Evolutionary conservation across 2,113 vertebrate genomes (phyloP).

Genomic region (Cebidichthys violaceus): DNA sequence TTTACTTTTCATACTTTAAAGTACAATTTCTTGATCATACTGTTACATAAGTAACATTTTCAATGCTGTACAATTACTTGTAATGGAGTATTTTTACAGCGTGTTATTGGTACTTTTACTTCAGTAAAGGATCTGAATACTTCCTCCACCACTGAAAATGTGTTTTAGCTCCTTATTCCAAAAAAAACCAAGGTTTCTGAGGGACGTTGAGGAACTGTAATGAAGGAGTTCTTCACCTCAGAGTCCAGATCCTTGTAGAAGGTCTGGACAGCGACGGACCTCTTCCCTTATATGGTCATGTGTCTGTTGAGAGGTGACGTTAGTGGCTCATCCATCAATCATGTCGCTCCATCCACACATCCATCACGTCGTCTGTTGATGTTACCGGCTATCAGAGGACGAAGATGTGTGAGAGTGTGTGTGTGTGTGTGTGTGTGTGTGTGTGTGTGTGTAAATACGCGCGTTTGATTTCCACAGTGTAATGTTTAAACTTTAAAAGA

Average conservation of each 20-base stretch:
- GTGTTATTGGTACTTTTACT: neutral
- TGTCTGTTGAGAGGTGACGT: conserved; percentile 32
- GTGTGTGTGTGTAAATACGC: conserved; percentile 38
- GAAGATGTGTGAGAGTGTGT: too few relatives aligned
- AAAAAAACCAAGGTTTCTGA: conserved; percentile 32
- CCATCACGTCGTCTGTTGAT: conserved; percentile 46
- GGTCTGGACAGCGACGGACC: neutral
- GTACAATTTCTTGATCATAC: neutral
- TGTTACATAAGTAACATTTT: neutral
- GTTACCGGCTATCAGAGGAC: conserved; percentile 12
- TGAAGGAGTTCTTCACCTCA: conserved; percentile 28
- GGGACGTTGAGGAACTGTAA: conserved; percentile 28
- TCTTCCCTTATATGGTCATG: conserved; percentile 47
- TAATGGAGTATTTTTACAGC: neutral
- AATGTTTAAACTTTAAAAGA: conserved; percentile 30
- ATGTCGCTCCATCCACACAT: conserved; percentile 48
- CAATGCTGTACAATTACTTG: neutral
- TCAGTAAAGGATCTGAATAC: neutral
- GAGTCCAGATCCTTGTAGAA: neutral
- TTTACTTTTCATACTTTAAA: neutral
- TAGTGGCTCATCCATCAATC: conserved; percentile 39
- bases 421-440: too few relatives aligned
- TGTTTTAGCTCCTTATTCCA: conserved; percentile 6
- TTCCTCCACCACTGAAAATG: neutral
- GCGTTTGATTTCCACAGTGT: conserved; percentile 9